A percentile compares a stretch with the other conserved stretches of the same genome.
Evolutionary conservation across 2,113 vertebrate species (phyloP).

Genomic region (Carlito syrichta): DNA sequence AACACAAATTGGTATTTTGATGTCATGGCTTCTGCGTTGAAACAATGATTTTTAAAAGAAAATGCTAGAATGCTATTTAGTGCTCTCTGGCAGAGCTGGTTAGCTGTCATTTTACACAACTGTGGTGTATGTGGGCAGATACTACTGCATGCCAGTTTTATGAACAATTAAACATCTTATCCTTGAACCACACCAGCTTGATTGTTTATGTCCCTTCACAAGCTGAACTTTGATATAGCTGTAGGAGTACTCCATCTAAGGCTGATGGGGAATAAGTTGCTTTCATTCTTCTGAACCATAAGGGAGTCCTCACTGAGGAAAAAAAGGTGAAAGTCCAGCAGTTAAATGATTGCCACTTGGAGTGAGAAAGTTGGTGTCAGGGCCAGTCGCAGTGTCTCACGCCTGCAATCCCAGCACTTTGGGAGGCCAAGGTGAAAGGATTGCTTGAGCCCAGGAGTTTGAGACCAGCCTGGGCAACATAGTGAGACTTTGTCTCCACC

Average conservation of each 20-base stretch:
- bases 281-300: background rate
- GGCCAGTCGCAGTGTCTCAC: no score
- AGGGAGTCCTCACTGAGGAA: background rate
- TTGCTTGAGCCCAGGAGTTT: no score
- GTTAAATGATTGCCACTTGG: background rate
- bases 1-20: background rate
- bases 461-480: no score
- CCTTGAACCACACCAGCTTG: background rate
- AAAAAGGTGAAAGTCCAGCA: background rate
- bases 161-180: slow-evolving; percentile 31
- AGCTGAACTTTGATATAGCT: background rate
- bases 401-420: no score
- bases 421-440: no score
- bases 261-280: background rate
- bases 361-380: background rate
- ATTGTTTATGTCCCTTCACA: background rate
- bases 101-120: background rate
- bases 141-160: background rate
- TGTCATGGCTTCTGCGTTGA: background rate
- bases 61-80: background rate
- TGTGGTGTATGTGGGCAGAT: background rate
- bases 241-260: background rate
- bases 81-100: background rate
- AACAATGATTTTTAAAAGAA: slow-evolving; percentile 16
- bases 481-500: no score